These are phyloP conservation scores for Ophioninae sp. DNA, from an alignment of 2,888 invertebrate genomes.

Conservation along the genomic window DNA sequence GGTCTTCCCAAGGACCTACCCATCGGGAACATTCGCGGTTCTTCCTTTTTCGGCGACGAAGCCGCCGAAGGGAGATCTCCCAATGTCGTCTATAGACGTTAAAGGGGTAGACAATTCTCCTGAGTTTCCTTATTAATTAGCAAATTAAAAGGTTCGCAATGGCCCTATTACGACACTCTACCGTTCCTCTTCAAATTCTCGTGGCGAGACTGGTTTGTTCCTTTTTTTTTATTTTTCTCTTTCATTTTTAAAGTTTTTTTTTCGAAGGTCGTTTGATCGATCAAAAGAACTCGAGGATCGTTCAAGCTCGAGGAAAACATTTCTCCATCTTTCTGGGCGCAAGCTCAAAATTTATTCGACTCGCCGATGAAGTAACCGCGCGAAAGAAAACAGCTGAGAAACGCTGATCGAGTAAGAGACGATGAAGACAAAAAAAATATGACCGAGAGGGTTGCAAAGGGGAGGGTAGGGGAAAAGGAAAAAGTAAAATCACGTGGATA, in stretches of 20 bases:
- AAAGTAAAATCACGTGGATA: constrained; percentile 37
- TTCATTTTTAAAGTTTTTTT: not conserved
- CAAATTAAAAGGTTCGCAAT: constrained; percentile 74
- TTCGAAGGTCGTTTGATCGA: not conserved
- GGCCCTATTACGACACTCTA: constrained; percentile 5
- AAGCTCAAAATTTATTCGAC: too few species aligned
- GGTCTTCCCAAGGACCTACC: constrained; percentile 53
- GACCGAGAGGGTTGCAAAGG: not conserved
- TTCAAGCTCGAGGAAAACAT: too few species aligned
- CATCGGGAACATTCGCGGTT: constrained; percentile 60
- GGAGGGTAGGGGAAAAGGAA: constrained; percentile 10
- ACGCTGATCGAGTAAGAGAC: not conserved
- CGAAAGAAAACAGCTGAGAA: not conserved
- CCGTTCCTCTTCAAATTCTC: constrained; percentile 23
- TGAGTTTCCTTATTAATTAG: constrained; percentile 75
- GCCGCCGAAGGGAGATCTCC: constrained; percentile 1
- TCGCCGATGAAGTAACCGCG: not conserved
- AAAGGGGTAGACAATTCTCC: constrained; percentile 44
- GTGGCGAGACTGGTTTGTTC: constrained; percentile 23
- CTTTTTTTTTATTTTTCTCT: not conserved
- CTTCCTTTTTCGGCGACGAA: constrained; percentile 42
- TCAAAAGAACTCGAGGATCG: too few species aligned
- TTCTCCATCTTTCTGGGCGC: too few species aligned
- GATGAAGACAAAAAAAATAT: not conserved
- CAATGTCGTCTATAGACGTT: not conserved